Evolutionary conservation across 2,888 invertebrate species (phyloP), one percentile per base, ranked within the genome.

Genomic region (Zaprionus obscuricornis): DNA sequence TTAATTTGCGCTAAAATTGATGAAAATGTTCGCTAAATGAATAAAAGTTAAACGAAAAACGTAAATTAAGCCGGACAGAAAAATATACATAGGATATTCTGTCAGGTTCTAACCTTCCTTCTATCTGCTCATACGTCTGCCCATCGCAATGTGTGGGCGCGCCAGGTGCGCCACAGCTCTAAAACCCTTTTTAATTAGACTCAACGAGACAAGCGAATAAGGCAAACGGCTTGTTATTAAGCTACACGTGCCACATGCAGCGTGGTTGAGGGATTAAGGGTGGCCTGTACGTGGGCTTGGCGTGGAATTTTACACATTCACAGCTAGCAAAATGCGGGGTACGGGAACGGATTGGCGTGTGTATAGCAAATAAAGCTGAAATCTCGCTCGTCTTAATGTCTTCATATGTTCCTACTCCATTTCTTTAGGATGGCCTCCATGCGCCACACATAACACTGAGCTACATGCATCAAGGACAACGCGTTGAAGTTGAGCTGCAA

Each of bases 401-500:
- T 64, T 64, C 52, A 70, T 63, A n/a, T n/a, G 46, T 57, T 17
- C 29, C 17, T 64, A 39, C 57, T 43, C 55, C 36, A 18, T 51
- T 43, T 54, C 50, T 46, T 29, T 58, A 72, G 77, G 71, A 74
- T 55, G 74, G 88, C 63, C 83, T 86, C 49, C 88, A 88, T 77
- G 76, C 82, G 64, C 62, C 84, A 29, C 87, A 89, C 60, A 87
- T 89, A 34, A 56, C 54, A 46, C 64, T 79, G 49, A 72, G 52
- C 60, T 77, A 76, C 52, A 64, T 16, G 57, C 79, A 77, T 33
- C 66, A 72, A 69, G 94, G 93, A 37, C 92, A 70, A 63, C 81
- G 93, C 22, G 29, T 29, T 17, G 14, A n/a, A 2, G 18, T 89
- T 72, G 26, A 20, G 0, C 1, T 11, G 4, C 81, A 86, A 57